phyloP scores from a whole-genome alignment of 2,888 invertebrate species.

The Pteria penguin region DNA sequence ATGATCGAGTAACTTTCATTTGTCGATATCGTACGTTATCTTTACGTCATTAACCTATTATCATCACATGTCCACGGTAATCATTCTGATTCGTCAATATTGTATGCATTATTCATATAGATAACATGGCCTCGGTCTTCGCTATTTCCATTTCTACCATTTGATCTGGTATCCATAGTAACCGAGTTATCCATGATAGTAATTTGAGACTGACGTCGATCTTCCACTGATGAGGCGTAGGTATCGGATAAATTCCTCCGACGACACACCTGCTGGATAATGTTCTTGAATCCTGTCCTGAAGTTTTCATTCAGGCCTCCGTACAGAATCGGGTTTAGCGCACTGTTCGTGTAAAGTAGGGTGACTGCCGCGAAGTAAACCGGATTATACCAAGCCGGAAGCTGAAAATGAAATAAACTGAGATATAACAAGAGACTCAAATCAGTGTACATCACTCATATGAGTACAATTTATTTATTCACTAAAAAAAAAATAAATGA shows the following conservation, averaged over 20 bases:
- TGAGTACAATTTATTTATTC: too few species aligned
- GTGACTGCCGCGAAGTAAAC: constrained; percentile 68
- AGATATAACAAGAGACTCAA: too few species aligned
- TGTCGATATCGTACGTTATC: too few species aligned
- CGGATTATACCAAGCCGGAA: constrained; percentile 67
- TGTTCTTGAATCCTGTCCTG: constrained; percentile 62
- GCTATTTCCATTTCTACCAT: too few species aligned
- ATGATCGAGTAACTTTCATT: too few species aligned
- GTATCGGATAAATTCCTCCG: not conserved
- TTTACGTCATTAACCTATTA: too few species aligned
- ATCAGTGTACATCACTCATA: too few species aligned
- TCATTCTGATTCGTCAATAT: too few species aligned
- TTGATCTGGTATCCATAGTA: not conserved
- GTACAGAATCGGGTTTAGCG: constrained; percentile 72
- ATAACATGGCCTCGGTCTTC: too few species aligned
- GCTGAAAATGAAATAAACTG: constrained; percentile 61
- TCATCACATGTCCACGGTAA: too few species aligned
- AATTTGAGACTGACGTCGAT: not conserved
- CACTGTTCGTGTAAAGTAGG: constrained; percentile 71
- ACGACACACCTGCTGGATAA: constrained; percentile 51
- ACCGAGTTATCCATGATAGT: not conserved
- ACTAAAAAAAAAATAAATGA: too few species aligned
- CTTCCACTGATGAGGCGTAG: not conserved
- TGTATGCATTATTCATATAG: too few species aligned
- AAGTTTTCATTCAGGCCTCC: constrained; percentile 73